Evolutionary conservation across 1,140 invertebrate species (phyloP), one percentile per base, ranked within the genome.

Genomic region (Apis florea): DNA sequence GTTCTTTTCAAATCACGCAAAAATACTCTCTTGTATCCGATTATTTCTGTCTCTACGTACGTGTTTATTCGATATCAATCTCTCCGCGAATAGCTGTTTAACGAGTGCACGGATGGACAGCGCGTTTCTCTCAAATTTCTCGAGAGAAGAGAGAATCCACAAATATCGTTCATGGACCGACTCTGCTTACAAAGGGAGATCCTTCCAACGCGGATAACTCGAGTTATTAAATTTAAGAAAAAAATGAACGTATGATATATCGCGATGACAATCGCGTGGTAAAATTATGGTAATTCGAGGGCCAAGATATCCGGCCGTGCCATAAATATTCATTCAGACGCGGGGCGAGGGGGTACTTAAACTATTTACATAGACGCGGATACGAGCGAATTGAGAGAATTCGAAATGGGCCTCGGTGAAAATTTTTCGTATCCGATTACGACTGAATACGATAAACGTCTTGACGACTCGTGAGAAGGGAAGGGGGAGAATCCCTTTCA

Each of bases 381-480:
- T 61, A 31, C 73, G 70, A 63, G 64, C 24, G 53, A 58, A 78
- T 69, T 53, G 66, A 69, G 66, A 69, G 73, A 73, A 76, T 47
- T 75, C 79, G 59, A 61, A 54, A 66, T n/a, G 74, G 47, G n/a
- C 68, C 26, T 31, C 68, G 26, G 61, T 54, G n/a, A 58, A 67
- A 72, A 72, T 73, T 82, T 81, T 77, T 81, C 70, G 58, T 85
- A 84, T 85, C 84, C 84, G 84, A 85, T 85, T 85, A 85, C 83
- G 56, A 82, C 19, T 54, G 61, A 53, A 64, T 67, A 47, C 54
- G 53, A 68, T 68, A 59, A 80, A 59, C 72, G 17, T 59, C 59
- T 53, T 59, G 79, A 84, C 31, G 82, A 75, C 58, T 80, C 47
- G 58, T 0, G 15, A 2, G 31, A 6, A 5, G 31, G 31, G 5